Conservation (phyloP, 2,113 vertebrate genomes). For the Labeo rohita region DNA sequence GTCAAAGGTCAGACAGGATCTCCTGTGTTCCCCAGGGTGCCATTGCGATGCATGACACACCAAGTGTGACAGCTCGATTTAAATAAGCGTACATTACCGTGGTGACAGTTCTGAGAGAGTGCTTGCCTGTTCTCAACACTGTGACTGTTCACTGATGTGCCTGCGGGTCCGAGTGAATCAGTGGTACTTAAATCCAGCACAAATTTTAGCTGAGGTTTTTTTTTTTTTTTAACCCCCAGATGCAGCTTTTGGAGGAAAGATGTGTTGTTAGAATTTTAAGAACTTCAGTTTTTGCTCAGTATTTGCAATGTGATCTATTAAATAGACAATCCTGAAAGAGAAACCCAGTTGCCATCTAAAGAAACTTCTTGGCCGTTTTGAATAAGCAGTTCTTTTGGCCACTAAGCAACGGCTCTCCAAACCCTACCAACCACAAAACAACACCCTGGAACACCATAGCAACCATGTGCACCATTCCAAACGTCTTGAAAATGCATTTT, state of each 20-base stretch:
- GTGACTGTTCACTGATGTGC: constrained; percentile 21
- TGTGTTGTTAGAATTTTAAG: background rate
- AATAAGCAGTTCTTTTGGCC: background rate
- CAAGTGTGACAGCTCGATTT: constrained; percentile 49
- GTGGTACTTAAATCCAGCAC: constrained; percentile 24
- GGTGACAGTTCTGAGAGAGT: constrained; percentile 15
- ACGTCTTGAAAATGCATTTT: background rate
- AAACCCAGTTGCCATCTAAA: background rate
- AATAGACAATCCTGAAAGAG: background rate
- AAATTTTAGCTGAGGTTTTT: background rate
- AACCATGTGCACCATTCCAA: background rate
- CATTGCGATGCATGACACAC: constrained; percentile 63
- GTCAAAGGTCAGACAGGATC: constrained; percentile 68
- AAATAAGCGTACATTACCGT: constrained; percentile 52
- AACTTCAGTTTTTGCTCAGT: background rate
- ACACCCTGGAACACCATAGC: background rate
- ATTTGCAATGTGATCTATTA: background rate
- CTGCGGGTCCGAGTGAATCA: constrained; percentile 12
- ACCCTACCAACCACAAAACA: background rate
- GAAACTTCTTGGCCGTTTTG: background rate
- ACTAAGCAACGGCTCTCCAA: constrained; percentile 18
- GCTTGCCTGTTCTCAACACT: constrained; percentile 6
- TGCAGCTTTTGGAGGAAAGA: background rate
- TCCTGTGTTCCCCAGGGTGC: constrained; percentile 55
- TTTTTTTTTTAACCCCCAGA: constrained; percentile 3